A percentile compares a stretch with the other conserved stretches of the same genome.
Evolutionary conservation across 2,113 vertebrate genomes (phyloP).

Genomic region (Monopterus albus): DNA sequence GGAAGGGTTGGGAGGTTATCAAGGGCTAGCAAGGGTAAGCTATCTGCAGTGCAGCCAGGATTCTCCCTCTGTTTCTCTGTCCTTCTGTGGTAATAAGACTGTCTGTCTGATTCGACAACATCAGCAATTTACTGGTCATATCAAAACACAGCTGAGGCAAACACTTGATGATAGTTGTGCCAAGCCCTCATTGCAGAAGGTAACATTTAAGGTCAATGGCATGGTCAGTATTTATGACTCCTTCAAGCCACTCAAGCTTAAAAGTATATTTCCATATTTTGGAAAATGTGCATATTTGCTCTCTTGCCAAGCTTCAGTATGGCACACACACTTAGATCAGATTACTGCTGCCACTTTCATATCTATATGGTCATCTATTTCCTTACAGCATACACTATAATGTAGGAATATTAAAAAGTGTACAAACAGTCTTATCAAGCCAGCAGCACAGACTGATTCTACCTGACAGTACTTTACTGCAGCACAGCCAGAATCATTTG

Average conservation of each 20-base stretch:
- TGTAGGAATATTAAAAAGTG: neutral
- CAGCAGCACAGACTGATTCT: neutral
- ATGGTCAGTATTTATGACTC: neutral
- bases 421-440: neutral
- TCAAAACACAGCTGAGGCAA: neutral
- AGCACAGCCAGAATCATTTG: neutral
- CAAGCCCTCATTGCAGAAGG: neutral
- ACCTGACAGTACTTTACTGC: neutral
- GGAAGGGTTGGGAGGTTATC: slow-evolving; percentile 38
- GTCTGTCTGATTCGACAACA: neutral
- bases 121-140: neutral
- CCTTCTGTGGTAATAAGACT: slow-evolving; percentile 3
- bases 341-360: no score
- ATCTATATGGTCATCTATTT: no score
- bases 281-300: no score
- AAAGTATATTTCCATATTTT: no score
- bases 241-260: neutral
- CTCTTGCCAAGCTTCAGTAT: no score
- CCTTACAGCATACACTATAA: no score
- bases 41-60: slow-evolving; percentile 28
- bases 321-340: no score
- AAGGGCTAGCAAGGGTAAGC: slow-evolving; percentile 50
- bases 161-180: neutral
- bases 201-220: neutral
- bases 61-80: neutral